Evolutionary conservation across 2,888 invertebrate species (phyloP), one percentile per base, ranked within the genome.

Genomic region (Microctonus aethiopoides): DNA sequence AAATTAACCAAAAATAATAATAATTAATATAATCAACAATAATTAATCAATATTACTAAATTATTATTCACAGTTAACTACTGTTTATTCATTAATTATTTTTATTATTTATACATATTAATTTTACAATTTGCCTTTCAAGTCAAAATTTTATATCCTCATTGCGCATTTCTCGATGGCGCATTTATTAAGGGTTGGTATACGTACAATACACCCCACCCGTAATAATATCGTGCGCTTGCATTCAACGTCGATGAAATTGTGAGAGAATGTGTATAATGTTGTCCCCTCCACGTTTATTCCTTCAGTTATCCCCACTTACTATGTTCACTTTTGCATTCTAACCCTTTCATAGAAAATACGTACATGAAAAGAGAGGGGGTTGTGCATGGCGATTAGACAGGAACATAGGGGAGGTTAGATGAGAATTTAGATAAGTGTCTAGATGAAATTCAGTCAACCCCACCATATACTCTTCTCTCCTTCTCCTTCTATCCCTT

Each of bases 391-490:
- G 9, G 68, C 81, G 83, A 85, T 85, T 85, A 85, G 85, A 85
- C 82, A 77, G 77, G 79, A 81, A 82, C 1, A 46, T 77, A 83
- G 85, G 85, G 85, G 83, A 83, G 80, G 83, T 79, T 84, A 86
- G 86, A 86, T 86, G 84, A 85, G 84, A 84, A 80, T 84, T 85
- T 85, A 86, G 86, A 86, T 86, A 84, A 86, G 84, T 83, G 81
- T 84, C 84, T 84, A 86, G 86, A 86, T 86, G 81, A 86, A 83
- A 80, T 74, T 54, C 80, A 80, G 77, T 79, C 81, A 82, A 68
- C 81, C 76, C 72, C 62, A 59, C 68, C 60, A 72, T 73, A 70
- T 72, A 73, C 67, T 68, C 64, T 63, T 22, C 66, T 41, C 52
- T 24, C 24, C 13, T 62, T 52, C 54, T 52, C 34, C 41, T 56